A percentile compares a stretch with the other conserved stretches of the same genome.
Conservation (phyloP, 2,888 invertebrate species). For the Chrysolina oricalcia region DNA sequence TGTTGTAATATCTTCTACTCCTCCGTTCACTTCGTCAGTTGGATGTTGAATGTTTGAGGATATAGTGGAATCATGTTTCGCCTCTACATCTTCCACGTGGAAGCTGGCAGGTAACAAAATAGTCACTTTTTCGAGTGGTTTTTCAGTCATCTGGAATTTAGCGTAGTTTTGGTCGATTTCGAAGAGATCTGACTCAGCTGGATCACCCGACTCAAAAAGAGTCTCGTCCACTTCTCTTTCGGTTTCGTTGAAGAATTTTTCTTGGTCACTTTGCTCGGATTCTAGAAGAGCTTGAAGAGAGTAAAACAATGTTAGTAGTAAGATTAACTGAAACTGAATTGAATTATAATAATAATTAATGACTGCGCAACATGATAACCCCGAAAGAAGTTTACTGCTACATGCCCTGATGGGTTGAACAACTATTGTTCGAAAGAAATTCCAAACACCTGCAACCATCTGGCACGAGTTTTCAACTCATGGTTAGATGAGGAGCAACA, state of each 20-base stretch:
- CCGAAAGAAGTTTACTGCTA: too few relatives aligned
- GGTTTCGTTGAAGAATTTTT: conserved; percentile 30
- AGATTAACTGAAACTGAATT: too few relatives aligned
- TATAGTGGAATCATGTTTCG: background rate
- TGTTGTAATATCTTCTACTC: background rate
- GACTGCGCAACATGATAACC: too few relatives aligned
- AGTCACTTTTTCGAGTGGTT: conserved; percentile 28
- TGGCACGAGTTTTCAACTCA: too few relatives aligned
- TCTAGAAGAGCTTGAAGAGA: background rate
- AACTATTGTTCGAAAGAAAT: too few relatives aligned
- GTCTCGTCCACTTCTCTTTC: conserved; percentile 36
- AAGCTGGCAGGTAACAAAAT: conserved; percentile 38
- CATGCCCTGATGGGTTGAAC: too few relatives aligned
- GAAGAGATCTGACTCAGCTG: conserved; percentile 38
- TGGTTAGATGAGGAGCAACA: too few relatives aligned
- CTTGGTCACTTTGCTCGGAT: conserved; percentile 25
- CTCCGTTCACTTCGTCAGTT: background rate
- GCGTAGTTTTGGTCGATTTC: background rate
- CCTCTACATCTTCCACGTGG: background rate
- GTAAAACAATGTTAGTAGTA: background rate
- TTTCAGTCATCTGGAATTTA: background rate
- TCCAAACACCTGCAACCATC: too few relatives aligned
- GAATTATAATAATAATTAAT: too few relatives aligned
- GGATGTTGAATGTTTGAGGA: background rate
- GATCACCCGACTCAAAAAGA: conserved; percentile 39